Base-by-base conservation (phyloP, 2,888 invertebrate genomes). In the Parnassius orleans region DNA sequence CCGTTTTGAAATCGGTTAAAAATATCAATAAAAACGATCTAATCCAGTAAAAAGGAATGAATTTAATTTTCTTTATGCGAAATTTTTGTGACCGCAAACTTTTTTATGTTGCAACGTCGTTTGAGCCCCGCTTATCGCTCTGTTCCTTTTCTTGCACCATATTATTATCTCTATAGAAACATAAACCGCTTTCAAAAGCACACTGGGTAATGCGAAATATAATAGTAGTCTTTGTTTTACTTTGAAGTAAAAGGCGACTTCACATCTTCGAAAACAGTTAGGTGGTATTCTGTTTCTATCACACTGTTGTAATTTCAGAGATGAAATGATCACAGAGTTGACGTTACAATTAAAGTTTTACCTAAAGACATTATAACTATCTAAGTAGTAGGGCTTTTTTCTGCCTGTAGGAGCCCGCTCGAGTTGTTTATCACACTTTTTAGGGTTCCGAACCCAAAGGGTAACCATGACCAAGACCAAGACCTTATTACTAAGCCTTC, bases 171-270 rank as follows among this genome's bases (percentile, higher is more conserved):
- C 47, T 61, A 60, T 61, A 57, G 63, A 63, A 63, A 63, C 61
- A 48, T 52, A 58, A 60, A 61, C 61, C 58, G 47, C 63, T 63
- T 63, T 63, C 60, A 56, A 63, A 63, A 60, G 63, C 59, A 60
- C 60, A 56, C 53, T 67, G 55, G 63, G 64, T 64, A 67, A 64
- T 63, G 60, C 67, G 65, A 65, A 65, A 67, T 67, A 67, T 67
- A 67, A 67, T 67, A 65, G 67, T 64, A 33, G 65, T 55, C 65
- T 66, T 67, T 66, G 65, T 67, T 64, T 62, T 53, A 63, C 65
- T 67, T 50, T 55, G 64, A 59, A 65, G 64, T 64, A 66, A 66
- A 61, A 65, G 65, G 65, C 53, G 65, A 66, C 65, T 64, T 66
- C 65, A 64, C 66, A 67, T 67, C 63, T 63, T 46, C 19, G 24